Evolutionary conservation across 2,797 vertebrate species (phyloP).

Genomic region (Sebastes hubbsi): DNA sequence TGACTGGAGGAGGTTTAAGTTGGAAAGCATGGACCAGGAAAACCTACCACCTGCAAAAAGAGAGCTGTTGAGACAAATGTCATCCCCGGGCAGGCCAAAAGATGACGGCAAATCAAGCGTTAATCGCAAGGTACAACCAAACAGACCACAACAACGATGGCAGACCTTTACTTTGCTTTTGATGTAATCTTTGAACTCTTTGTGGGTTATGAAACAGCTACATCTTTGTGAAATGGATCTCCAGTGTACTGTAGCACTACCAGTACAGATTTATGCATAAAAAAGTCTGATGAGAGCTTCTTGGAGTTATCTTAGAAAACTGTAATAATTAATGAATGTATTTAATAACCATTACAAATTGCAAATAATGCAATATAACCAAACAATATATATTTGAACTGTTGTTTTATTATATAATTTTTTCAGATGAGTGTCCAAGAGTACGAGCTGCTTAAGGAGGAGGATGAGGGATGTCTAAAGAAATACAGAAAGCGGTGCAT

Average conservation of each 20-base stretch:
- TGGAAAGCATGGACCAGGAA: constrained; percentile 92
- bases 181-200: background rate
- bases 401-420: background rate
- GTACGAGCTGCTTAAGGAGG: constrained; percentile 92
- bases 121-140: constrained; percentile 88
- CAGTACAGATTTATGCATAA: background rate
- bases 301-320: background rate
- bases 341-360: background rate
- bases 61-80: constrained; percentile 96
- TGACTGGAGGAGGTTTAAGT: constrained; percentile 98
- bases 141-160: background rate
- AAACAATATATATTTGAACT: background rate
- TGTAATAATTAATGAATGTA: background rate
- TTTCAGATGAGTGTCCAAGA: constrained; percentile 96
- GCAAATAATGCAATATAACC: background rate
- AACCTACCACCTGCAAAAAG: constrained; percentile 86
- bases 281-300: background rate
- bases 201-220: background rate
- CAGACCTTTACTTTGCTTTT: background rate
- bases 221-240: background rate
- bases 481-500: constrained; percentile 95
- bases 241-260: background rate
- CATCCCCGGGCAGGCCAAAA: constrained; percentile 84
- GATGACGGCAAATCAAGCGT: constrained; percentile 84
- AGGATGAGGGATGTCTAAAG: constrained; percentile 91